Evolutionary conservation across 1,140 invertebrate species (phyloP).

Genomic region (Sesamia nonagrioides): DNA sequence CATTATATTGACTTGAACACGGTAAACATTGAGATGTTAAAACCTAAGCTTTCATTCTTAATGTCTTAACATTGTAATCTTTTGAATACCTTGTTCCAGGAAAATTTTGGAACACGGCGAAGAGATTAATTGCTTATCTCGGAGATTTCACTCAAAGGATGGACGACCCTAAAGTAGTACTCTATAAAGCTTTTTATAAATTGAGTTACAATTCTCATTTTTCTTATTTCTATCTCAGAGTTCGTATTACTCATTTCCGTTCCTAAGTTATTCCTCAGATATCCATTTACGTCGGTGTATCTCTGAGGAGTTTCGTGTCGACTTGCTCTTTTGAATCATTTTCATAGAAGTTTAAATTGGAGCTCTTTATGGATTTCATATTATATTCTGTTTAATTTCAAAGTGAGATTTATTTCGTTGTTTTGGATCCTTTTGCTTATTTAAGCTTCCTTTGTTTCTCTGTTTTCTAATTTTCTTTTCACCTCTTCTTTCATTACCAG

Average conservation of each 20-base stretch:
- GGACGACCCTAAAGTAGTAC: constrained; percentile 27
- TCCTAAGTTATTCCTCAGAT: constrained; percentile 40
- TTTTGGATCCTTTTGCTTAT: neutral
- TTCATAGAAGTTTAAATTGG: constrained; percentile 47
- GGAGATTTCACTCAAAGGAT: constrained; percentile 20
- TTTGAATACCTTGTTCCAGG: constrained; percentile 21
- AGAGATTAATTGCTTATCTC: constrained; percentile 27
- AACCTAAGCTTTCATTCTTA: constrained; percentile 26
- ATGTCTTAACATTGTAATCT: constrained; percentile 9
- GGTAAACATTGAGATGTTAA: neutral
- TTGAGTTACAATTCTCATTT: constrained; percentile 40
- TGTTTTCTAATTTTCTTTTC: neutral
- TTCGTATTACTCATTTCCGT: constrained; percentile 32
- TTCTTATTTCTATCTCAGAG: constrained; percentile 31
- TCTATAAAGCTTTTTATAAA: constrained; percentile 31
- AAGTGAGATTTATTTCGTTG: neutral
- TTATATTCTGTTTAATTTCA: constrained; percentile 30
- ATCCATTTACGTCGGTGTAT: constrained; percentile 37
- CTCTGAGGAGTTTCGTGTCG: constrained; percentile 40
- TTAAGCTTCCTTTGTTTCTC: neutral
- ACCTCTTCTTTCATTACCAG: too few species aligned
- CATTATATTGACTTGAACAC: neutral
- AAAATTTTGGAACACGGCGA: constrained; percentile 23
- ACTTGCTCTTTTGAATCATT: constrained; percentile 47
- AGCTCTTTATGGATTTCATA: constrained; percentile 33